Base-by-base conservation (phyloP, 2,797 vertebrate genomes). In the Amphiprion clarkii region DNA sequence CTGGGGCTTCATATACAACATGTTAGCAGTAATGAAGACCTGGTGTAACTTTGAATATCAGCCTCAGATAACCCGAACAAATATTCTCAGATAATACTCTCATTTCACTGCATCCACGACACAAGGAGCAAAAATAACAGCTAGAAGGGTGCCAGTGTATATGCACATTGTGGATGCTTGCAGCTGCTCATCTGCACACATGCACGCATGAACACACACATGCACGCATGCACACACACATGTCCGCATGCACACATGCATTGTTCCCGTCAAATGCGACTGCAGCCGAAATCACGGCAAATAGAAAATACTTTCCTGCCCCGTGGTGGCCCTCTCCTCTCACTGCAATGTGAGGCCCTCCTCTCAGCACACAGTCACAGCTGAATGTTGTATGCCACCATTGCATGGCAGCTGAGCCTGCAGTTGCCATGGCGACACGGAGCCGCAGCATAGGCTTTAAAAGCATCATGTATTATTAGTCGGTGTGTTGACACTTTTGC, bases 371-470 rank as follows among this genome's bases (percentile, higher is more conserved):
- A 65, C 61, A 76, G 62, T 57, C 78, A 64, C 67, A 74, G 71
- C 78, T 64, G 74, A 90, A 78, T 76, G 87, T 84, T 88, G 70
- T 76, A 55, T 77, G 84, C 78, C 87, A 87, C 90, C 87, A 91
- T 88, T 86, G 85, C 86, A 85, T 88, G 83, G 81, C 73, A 84
- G 81, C 90, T 88, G 79, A 88, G 87, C 63, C 89, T 84, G 62
- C 84, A 89, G 95, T 95, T 95, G 89, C 95, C 92, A 94, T 95
- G 92, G 93, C 25, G 83, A 95, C 91, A 60, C 13, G 19, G 89
- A 90, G 88, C 90, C 70, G 82, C 78, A 74, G 86, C 85, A 78
- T 60, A 67, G 64, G 69, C 78, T 79, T 77, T 89, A 76, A 88
- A 87, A 89, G 84, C 88, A 78, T 86, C 63, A 67, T 88, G 81